Evolutionary conservation across 2,888 invertebrate species (phyloP).

Genomic region (Aphrophora alni): DNA sequence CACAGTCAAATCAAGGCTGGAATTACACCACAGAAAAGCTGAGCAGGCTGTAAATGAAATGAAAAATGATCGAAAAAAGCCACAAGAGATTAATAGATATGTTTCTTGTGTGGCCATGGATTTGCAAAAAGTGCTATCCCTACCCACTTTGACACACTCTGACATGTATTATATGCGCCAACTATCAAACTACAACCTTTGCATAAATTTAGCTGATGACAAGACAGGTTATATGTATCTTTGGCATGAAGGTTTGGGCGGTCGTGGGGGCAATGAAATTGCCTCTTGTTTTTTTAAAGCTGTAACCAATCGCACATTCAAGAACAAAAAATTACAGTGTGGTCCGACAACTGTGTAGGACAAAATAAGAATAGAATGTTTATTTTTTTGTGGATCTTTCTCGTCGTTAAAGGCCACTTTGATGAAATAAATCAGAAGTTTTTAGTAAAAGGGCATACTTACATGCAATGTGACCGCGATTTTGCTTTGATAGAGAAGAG

Average conservation of each 20-base stretch:
- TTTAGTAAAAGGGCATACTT: conserved; percentile 25
- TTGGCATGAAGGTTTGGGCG: conserved; percentile 48
- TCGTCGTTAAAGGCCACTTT: conserved; percentile 30
- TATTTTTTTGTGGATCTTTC: conserved; percentile 31
- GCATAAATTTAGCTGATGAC: conserved; percentile 45
- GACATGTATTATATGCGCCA: conserved; percentile 52
- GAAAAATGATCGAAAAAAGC: conserved; percentile 26
- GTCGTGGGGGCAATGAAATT: conserved; percentile 48
- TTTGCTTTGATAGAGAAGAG: too few relatives aligned
- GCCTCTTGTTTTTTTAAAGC: conserved; percentile 40
- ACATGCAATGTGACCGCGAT: conserved; percentile 33
- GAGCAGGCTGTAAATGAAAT: conserved; percentile 19
- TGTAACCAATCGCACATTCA: conserved; percentile 22
- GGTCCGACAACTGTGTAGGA: conserved; percentile 36
- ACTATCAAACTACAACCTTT: conserved; percentile 48
- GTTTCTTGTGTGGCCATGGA: conserved; percentile 47
- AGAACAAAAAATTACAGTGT: conserved; percentile 25
- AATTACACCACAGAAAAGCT: conserved; percentile 20
- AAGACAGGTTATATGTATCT: conserved; percentile 47
- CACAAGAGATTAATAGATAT: conserved; percentile 49
- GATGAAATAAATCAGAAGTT: conserved; percentile 29
- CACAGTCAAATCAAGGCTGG: not conserved
- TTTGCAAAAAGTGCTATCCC: conserved; percentile 51
- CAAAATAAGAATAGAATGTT: conserved; percentile 38
- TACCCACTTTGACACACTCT: conserved; percentile 47